These are phyloP conservation scores for Emys orbicularis DNA, from an alignment of 2,797 vertebrate species.

Conservation along the genomic window DNA sequence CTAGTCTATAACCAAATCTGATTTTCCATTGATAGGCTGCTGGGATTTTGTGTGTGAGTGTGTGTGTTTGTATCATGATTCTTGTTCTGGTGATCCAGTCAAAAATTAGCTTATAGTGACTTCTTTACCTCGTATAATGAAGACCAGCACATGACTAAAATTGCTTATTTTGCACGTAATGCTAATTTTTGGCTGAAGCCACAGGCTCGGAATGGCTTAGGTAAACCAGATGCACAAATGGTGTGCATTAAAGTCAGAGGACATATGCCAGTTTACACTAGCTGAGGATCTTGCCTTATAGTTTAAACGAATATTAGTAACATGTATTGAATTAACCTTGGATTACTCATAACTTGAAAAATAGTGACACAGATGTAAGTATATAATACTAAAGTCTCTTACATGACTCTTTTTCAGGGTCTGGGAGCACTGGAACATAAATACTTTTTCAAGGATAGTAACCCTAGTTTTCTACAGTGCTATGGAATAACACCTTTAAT, in stretches of 20 bases:
- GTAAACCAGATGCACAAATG: background rate
- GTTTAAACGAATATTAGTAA: background rate
- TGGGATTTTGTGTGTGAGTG: background rate
- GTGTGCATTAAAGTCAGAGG: background rate
- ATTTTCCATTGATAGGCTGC: background rate
- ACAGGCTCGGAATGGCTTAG: background rate
- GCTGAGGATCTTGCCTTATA: background rate
- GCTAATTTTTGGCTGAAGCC: background rate
- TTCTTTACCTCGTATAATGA: background rate
- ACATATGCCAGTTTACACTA: background rate
- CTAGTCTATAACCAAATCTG: background rate
- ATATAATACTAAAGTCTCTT: no score
- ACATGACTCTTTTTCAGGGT: background rate
- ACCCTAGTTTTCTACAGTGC: background rate
- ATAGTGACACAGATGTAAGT: background rate
- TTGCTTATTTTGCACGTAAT: background rate
- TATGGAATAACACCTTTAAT: background rate
- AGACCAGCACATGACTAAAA: background rate
- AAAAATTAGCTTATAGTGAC: background rate
- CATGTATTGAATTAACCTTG: background rate
- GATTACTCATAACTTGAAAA: background rate
- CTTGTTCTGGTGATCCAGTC: background rate
- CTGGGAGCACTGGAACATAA: background rate
- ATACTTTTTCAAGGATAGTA: background rate
- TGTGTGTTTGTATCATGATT: background rate